Conservation (phyloP, 2,797 vertebrate species). For the Amniataba percoides region DNA sequence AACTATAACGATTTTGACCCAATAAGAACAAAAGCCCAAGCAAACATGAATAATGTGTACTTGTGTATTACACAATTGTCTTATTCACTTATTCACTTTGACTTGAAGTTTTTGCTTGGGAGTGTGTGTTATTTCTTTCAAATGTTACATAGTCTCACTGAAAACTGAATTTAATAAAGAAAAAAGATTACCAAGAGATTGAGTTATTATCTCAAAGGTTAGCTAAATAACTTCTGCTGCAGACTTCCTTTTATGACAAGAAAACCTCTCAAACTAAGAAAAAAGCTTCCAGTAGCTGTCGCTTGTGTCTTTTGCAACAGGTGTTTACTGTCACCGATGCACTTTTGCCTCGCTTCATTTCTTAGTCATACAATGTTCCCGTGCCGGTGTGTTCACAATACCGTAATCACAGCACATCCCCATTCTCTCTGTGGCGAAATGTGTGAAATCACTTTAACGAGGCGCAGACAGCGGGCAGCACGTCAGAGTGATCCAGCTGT, state of each 20-base stretch:
- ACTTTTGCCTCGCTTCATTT: not conserved
- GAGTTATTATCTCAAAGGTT: not conserved
- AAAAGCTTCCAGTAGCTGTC: not conserved
- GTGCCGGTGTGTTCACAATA: conserved; percentile 3
- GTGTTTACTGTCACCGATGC: not conserved
- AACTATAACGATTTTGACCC: too few species aligned
- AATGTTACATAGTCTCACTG: not conserved
- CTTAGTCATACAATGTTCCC: not conserved
- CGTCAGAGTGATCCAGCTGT: conserved; percentile 8
- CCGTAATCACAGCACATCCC: conserved; percentile 21
- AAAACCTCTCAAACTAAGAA: not conserved
- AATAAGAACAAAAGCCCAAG: too few species aligned
- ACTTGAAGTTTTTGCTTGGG: not conserved
- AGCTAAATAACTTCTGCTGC: not conserved
- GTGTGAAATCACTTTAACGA: conserved; percentile 8
- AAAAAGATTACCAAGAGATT: not conserved
- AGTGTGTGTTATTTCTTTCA: not conserved
- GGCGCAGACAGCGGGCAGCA: conserved; percentile 1
- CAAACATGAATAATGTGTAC: too few species aligned
- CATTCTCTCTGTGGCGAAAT: not conserved
- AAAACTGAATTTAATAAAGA: not conserved
- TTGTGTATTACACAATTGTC: too few species aligned
- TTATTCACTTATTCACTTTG: too few species aligned
- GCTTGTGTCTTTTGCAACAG: not conserved
- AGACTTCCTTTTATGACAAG: not conserved